Conservation (phyloP, 2,797 vertebrate species). For the Pangasius djambal region DNA sequence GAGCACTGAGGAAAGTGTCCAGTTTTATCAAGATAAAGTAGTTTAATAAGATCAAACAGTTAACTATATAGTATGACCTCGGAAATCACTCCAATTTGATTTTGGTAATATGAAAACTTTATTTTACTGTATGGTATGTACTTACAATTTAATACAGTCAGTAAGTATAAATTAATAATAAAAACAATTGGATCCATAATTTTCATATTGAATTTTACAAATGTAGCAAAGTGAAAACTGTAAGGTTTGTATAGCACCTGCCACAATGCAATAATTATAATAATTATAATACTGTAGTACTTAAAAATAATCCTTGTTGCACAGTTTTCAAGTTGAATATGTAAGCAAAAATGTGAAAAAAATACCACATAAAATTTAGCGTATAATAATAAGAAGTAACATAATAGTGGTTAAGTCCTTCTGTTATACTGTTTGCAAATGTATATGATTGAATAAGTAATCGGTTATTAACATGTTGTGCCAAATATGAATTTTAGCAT, state of each 20-base stretch:
- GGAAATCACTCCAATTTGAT: neutral
- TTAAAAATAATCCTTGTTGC: neutral
- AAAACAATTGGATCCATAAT: neutral
- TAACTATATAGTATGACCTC: neutral
- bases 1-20: neutral
- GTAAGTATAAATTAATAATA: neutral
- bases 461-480: neutral
- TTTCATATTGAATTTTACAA: neutral
- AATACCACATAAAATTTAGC: neutral
- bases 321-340: neutral
- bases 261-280: neutral
- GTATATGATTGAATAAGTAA: neutral
- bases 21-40: neutral
- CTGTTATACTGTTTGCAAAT: neutral
- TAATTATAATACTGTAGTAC: neutral
- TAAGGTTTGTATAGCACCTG: neutral
- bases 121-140: neutral
- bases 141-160: neutral
- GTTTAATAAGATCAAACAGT: neutral
- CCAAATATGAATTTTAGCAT: neutral
- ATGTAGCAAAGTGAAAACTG: neutral
- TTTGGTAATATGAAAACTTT: neutral
- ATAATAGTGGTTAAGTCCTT: neutral
- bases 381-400: neutral
- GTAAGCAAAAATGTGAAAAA: neutral